Evolutionary conservation across 2,113 vertebrate genomes (phyloP).

Genomic region (Lophura nycthemera): DNA sequence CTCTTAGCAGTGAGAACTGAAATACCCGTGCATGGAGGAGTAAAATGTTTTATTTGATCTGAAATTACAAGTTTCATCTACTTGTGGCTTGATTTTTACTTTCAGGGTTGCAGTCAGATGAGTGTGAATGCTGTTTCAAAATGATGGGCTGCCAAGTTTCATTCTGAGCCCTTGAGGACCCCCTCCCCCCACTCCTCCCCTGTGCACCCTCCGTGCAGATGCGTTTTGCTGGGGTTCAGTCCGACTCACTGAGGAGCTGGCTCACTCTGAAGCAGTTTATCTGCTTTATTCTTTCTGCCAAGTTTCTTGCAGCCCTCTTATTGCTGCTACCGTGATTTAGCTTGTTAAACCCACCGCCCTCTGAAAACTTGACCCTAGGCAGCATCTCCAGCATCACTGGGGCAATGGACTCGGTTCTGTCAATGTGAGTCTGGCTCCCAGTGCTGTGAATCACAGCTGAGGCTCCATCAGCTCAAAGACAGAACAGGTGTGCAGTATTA

Average conservation of each 20-base stretch:
- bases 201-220: accelerated
- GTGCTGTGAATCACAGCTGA: accelerated
- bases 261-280: not conserved
- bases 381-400: accelerated
- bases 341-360: accelerated
- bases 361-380: not conserved
- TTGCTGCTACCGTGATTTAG: not conserved
- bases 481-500: not conserved
- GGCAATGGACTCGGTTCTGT: accelerated
- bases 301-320: not conserved
- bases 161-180: not conserved
- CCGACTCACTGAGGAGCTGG: not conserved
- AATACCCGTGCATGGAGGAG: not conserved
- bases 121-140: not conserved
- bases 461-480: not conserved
- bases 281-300: not conserved
- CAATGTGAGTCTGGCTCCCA: accelerated
- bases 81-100: constrained; percentile 8
- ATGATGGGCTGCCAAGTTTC: not conserved
- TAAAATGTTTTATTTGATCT: not conserved
- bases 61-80: not conserved
- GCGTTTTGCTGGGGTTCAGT: not conserved
- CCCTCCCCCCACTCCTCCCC: accelerated
- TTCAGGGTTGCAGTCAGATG: not conserved
- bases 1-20: accelerated